A percentile compares a stretch with the other conserved stretches of the same genome.
Evolutionary conservation across 1,140 invertebrate species (phyloP).

Genomic region (Drosophila ananassae): DNA sequence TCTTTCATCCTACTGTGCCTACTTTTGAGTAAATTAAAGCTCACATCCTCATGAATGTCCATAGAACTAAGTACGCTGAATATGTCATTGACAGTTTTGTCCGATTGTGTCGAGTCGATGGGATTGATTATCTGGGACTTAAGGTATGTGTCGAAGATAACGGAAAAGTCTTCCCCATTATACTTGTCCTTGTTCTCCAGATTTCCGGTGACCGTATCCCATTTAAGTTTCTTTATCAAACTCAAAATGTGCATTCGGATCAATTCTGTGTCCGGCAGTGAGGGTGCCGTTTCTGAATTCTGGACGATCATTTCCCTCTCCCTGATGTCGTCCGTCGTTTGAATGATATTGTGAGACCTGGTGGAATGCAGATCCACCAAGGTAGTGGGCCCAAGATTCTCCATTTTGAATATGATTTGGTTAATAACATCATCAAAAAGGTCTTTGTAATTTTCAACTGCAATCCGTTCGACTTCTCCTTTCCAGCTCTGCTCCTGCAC

Average conservation of each 20-base stretch:
- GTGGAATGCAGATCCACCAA: background rate
- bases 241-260: background rate
- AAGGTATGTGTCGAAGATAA: no score
- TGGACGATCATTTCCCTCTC: background rate
- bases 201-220: background rate
- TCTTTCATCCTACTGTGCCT: no score
- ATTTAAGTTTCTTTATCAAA: background rate
- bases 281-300: background rate
- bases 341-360: background rate
- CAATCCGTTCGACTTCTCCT: constrained; percentile 54
- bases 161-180: no score
- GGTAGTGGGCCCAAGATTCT: background rate
- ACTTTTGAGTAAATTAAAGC: no score
- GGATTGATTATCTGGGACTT: no score
- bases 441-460: constrained; percentile 41
- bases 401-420: constrained; percentile 6
- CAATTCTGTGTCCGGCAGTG: background rate
- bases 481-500: constrained; percentile 72
- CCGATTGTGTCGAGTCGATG: no score
- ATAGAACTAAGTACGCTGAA: no score
- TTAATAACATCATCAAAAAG: constrained; percentile 59
- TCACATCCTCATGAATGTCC: no score
- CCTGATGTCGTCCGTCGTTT: background rate
- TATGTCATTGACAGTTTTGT: no score
- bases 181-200: no score